Evolutionary conservation across 2,888 invertebrate genomes (phyloP).

Genomic region (Scelioninae gen. 1): DNA sequence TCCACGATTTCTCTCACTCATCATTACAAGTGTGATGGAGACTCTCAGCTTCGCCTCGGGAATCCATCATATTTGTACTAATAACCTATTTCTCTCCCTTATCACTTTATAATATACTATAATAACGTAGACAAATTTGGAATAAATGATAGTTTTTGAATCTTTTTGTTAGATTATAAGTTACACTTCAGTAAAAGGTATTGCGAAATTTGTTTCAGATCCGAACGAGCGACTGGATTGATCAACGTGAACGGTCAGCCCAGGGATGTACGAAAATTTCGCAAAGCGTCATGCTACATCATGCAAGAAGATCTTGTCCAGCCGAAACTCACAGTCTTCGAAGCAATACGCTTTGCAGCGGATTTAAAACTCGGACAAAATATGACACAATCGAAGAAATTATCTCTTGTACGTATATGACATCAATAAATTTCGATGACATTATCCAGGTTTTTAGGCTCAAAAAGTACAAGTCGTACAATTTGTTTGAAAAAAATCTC

Average conservation of each 20-base stretch:
- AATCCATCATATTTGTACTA: too few relatives aligned
- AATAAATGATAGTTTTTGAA: too few relatives aligned
- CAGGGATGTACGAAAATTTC: slow-evolving; percentile 91
- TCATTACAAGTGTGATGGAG: too few relatives aligned
- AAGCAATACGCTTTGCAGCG: slow-evolving; percentile 95
- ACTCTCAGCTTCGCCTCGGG: too few relatives aligned
- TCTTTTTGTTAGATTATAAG: too few relatives aligned
- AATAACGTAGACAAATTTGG: too few relatives aligned
- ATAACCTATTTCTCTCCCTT: too few relatives aligned
- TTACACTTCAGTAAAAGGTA: neutral
- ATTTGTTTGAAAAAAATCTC: neutral
- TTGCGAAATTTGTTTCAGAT: slow-evolving; percentile 84
- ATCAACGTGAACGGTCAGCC: slow-evolving; percentile 92
- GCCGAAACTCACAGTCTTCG: slow-evolving; percentile 93
- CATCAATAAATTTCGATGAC: neutral
- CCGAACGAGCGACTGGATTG: slow-evolving; percentile 88
- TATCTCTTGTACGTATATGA: slow-evolving; percentile 89
- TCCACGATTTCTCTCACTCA: too few relatives aligned
- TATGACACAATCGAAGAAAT: slow-evolving; percentile 87
- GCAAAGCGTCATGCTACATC: slow-evolving; percentile 96
- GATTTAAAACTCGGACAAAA: slow-evolving; percentile 93
- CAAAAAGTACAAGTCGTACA: slow-evolving; percentile 2
- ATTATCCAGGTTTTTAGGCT: neutral
- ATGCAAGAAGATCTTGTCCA: slow-evolving; percentile 97
- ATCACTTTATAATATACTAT: too few relatives aligned